phyloP scores from a whole-genome alignment of 2,888 invertebrate genomes.

The Eristalis arbustorum region DNA sequence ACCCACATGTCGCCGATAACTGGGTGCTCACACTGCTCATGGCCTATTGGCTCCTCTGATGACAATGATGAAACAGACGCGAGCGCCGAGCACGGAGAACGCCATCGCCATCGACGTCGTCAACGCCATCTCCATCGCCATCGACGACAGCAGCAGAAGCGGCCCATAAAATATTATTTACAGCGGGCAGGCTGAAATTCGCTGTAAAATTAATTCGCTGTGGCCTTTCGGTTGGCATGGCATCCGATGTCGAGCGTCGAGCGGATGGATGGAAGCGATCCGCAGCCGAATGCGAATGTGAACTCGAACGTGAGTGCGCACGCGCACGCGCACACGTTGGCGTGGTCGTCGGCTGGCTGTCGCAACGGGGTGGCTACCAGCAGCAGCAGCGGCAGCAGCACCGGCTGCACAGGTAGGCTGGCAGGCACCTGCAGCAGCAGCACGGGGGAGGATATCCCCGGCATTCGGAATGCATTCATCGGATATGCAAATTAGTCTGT shows the following conservation, averaged over 20 bases:
- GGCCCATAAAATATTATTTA: slow-evolving; percentile 64
- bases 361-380: slow-evolving; percentile 38
- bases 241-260: not conserved
- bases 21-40: slow-evolving; percentile 61
- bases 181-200: slow-evolving; percentile 54
- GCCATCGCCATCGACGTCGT: not conserved
- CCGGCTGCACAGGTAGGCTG: not conserved
- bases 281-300: not conserved
- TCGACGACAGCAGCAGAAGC: slow-evolving; percentile 43
- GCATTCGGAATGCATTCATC: slow-evolving; percentile 56
- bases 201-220: slow-evolving; percentile 63
- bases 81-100: slow-evolving; percentile 28
- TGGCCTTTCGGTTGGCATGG: slow-evolving; percentile 61
- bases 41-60: slow-evolving; percentile 42
- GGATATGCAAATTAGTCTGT: slow-evolving; percentile 64
- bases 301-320: slow-evolving; percentile 10
- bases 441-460: slow-evolving; percentile 22
- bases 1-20: slow-evolving; percentile 56
- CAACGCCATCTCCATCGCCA: slow-evolving; percentile 17
- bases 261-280: slow-evolving; percentile 4
- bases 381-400: not conserved
- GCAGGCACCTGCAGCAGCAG: not conserved
- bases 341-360: slow-evolving; percentile 6
- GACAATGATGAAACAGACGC: slow-evolving; percentile 63
- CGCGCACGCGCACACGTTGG: slow-evolving; percentile 29